These are phyloP conservation scores for Colletes latitarsis DNA, from an alignment of 1,140 invertebrate species.

Conservation along the genomic window DNA sequence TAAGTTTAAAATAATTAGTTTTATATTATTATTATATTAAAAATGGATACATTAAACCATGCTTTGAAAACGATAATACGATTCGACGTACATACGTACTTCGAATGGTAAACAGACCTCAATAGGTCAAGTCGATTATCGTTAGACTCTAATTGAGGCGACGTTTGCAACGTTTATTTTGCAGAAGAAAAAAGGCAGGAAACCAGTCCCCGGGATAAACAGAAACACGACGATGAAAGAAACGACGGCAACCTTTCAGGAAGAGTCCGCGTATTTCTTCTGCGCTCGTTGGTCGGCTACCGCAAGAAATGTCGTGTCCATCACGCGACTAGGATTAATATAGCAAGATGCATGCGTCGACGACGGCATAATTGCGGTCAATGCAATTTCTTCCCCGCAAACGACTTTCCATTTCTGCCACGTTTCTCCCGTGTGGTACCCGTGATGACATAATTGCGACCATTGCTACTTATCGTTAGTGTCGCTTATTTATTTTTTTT, in stretches of 20 bases:
- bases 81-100: too few relatives aligned
- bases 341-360: slow-evolving; percentile 21
- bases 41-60: too few relatives aligned
- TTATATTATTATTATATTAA: too few relatives aligned
- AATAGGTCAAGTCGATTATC: background rate
- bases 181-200: background rate
- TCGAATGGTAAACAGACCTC: background rate
- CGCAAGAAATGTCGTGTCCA: slow-evolving; percentile 26
- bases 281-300: slow-evolving; percentile 15
- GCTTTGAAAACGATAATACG: too few relatives aligned
- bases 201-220: background rate
- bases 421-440: background rate
- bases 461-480: background rate
- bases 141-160: background rate
- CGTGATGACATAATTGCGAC: background rate
- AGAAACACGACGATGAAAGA: slow-evolving; percentile 12
- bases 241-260: slow-evolving; percentile 26
- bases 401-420: slow-evolving; percentile 36
- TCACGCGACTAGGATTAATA: slow-evolving; percentile 35
- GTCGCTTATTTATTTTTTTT: too few relatives aligned
- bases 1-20: too few relatives aligned
- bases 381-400: slow-evolving; percentile 20
- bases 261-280: slow-evolving; percentile 12
- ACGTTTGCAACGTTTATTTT: background rate
- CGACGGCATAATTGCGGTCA: slow-evolving; percentile 21